These are phyloP conservation scores for Parauchenoglanis ngamensis DNA, from an alignment of 2,797 vertebrate species.

Conservation along the genomic window DNA sequence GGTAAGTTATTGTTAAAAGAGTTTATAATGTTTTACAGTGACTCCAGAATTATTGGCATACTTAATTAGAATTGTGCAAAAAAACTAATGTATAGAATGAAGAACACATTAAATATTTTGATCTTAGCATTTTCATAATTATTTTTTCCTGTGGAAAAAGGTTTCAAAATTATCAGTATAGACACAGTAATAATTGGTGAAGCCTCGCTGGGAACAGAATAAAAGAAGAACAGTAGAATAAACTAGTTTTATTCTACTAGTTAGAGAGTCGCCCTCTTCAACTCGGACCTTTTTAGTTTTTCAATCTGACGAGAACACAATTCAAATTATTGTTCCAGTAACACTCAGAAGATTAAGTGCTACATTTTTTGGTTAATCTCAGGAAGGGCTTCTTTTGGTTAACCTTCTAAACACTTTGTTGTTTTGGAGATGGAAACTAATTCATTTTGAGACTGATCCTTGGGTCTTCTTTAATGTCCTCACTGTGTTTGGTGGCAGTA, in stretches of 20 bases:
- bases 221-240: not conserved
- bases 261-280: not conserved
- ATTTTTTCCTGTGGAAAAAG: constrained; percentile 18
- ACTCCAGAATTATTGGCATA: not conserved
- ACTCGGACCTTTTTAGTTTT: not conserved
- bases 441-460: not conserved
- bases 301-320: not conserved
- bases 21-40: constrained; percentile 86
- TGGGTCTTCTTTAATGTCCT: not conserved
- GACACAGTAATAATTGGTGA: not conserved
- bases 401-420: not conserved
- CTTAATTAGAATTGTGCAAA: not conserved
- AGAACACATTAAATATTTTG: not conserved
- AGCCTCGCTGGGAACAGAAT: not conserved
- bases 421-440: not conserved
- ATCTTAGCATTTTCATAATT: not conserved
- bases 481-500: not conserved
- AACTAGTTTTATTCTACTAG: not conserved
- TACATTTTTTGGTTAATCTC: constrained; percentile 73
- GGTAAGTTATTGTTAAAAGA: constrained; percentile 99
- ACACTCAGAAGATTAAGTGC: not conserved
- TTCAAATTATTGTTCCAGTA: not conserved
- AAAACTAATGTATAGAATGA: not conserved
- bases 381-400: not conserved
- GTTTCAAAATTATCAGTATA: not conserved